Conservation (phyloP, 2,113 vertebrate genomes). For the Xerus inauris region DNA sequence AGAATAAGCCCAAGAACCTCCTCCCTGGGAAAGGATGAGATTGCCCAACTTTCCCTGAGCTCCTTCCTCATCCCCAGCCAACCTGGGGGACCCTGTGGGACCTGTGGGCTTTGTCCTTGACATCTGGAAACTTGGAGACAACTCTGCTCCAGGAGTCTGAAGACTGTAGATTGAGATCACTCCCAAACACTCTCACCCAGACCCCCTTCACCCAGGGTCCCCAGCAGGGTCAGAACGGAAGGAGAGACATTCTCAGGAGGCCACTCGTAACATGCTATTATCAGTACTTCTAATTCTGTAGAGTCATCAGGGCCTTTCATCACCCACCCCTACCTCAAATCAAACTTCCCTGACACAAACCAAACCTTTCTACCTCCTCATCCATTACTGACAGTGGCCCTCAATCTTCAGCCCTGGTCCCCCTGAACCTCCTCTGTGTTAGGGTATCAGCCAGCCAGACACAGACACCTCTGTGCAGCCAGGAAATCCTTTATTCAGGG, state of each 20-base stretch:
- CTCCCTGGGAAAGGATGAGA: constrained; percentile 3
- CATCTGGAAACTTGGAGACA: background rate
- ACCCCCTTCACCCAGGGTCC: background rate
- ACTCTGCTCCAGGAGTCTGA: background rate
- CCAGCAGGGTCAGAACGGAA: background rate
- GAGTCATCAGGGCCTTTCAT: background rate
- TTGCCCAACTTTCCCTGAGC: constrained; percentile 25
- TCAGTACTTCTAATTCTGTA: background rate
- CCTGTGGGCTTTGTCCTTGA: background rate
- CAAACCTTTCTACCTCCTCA: background rate
- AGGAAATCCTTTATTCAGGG: too few relatives aligned
- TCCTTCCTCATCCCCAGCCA: background rate
- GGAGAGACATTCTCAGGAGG: background rate
- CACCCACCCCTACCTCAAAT: background rate
- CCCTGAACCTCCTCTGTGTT: background rate
- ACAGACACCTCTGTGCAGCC: too few relatives aligned
- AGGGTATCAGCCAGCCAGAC: too few relatives aligned
- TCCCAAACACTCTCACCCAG: background rate
- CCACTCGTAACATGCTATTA: too few relatives aligned
- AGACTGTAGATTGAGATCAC: background rate
- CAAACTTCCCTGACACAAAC: background rate
- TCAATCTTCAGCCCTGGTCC: background rate
- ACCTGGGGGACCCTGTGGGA: background rate
- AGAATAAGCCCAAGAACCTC: constrained; percentile 44
- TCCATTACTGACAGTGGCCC: background rate